Evolutionary conservation across 1,140 invertebrate genomes (phyloP).

Genomic region (Diprion similis): DNA sequence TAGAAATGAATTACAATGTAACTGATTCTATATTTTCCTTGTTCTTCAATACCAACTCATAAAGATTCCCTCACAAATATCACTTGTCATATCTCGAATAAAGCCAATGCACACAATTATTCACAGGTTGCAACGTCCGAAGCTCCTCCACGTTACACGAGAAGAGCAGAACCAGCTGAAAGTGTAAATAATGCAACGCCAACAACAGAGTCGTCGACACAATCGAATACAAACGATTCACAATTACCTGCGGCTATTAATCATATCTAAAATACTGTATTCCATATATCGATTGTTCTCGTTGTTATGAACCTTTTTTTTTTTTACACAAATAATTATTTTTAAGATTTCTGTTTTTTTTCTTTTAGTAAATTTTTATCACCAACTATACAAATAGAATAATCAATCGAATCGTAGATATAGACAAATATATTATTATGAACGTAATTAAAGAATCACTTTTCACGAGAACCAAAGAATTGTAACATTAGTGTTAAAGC

Average conservation of each 20-base stretch:
- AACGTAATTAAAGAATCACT: constrained; percentile 13
- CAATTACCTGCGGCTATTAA: background rate
- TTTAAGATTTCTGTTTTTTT: no score
- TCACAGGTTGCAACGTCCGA: background rate
- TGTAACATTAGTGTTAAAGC: background rate
- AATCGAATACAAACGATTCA: background rate
- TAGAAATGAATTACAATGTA: no score
- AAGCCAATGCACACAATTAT: background rate
- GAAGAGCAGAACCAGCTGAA: background rate
- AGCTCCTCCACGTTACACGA: constrained; percentile 2
- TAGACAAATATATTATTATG: constrained; percentile 10
- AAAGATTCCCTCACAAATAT: no score
- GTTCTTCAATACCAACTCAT: no score
- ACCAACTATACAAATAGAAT: background rate
- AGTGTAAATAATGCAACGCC: background rate
- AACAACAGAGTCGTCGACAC: background rate
- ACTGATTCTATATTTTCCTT: no score
- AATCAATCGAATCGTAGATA: constrained; percentile 6
- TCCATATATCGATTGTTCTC: no score
- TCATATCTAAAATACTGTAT: background rate
- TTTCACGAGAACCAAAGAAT: background rate
- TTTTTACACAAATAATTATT: no score
- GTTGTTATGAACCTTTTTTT: no score
- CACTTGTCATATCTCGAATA: no score
- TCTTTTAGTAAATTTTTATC: no score